A percentile compares a stretch with the other conserved stretches of the same genome.
Conservation (phyloP, 2,888 invertebrate species). For the Ormyrus labotus region DNA sequence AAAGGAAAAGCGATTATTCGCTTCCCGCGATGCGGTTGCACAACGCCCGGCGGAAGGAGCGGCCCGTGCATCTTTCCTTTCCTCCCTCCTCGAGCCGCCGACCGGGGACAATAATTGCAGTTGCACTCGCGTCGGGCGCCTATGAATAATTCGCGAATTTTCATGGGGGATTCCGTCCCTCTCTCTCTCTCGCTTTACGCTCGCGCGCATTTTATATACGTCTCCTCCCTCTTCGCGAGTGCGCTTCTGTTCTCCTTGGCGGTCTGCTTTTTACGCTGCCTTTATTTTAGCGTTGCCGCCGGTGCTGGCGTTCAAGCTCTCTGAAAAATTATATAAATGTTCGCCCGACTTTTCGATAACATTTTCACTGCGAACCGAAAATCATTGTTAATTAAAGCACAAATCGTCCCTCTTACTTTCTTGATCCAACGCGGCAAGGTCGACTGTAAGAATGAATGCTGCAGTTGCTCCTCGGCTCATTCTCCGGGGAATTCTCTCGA, state of each 20-base stretch:
- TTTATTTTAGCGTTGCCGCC: background rate
- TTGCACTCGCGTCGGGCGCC: constrained; percentile 34
- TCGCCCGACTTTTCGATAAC: background rate
- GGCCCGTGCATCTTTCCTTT: background rate
- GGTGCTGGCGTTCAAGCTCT: no score
- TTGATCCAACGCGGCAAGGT: background rate
- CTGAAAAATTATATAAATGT: background rate
- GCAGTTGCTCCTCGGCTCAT: background rate
- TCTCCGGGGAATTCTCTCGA: background rate
- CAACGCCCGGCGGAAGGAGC: background rate
- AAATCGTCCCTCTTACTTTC: background rate
- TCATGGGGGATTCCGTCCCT: constrained; percentile 5
- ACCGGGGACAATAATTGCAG: constrained; percentile 17
- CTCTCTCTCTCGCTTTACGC: constrained; percentile 44
- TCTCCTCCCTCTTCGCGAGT: background rate
- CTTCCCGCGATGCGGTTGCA: background rate
- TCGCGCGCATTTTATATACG: constrained; percentile 44
- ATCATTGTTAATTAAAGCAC: background rate
- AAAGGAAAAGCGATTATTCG: constrained; percentile 43
- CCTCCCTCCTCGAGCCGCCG: no score
- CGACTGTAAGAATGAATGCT: background rate
- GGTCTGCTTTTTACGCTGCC: background rate
- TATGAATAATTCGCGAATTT: constrained; percentile 47
- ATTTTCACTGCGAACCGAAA: background rate
- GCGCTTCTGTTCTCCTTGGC: background rate